Conservation (phyloP, 2,113 vertebrate species). For the Zonotrichia leucophrys region DNA sequence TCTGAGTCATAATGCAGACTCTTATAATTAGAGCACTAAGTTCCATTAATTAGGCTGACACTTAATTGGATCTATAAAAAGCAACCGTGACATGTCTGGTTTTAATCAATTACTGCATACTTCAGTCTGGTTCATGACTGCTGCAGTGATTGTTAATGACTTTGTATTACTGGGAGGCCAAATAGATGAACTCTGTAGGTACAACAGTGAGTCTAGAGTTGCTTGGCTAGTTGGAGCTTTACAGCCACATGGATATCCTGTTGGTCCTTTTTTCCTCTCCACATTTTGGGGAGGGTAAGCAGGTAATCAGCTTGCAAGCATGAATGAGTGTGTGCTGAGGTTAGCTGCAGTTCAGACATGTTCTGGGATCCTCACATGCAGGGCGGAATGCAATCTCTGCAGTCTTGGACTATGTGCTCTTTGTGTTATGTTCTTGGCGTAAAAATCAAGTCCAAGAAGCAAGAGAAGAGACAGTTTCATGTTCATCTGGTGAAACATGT, state of each 20-base stretch:
- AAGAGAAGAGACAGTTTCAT: background rate
- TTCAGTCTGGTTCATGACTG: constrained; percentile 54
- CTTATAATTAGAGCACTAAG: constrained; percentile 57
- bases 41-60: constrained; percentile 58
- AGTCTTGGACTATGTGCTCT: background rate
- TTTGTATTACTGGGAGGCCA: background rate
- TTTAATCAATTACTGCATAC: constrained; percentile 51
- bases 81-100: constrained; percentile 37
- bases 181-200: background rate
- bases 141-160: constrained; percentile 36
- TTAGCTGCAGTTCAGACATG: background rate
- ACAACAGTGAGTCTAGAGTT: background rate
- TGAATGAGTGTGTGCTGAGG: background rate
- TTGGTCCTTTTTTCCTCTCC: background rate
- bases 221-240: background rate
- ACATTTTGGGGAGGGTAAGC: background rate
- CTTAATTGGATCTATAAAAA: constrained; percentile 67
- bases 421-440: background rate
- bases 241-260: fast-evolving
- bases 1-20: constrained; percentile 43
- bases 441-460: background rate
- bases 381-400: background rate
- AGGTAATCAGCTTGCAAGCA: background rate
- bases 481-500: background rate
- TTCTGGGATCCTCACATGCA: background rate